Evolutionary conservation across 2,797 vertebrate genomes (phyloP), one percentile per base, ranked within the genome.

Genomic region (Sebastes oblongus): DNA sequence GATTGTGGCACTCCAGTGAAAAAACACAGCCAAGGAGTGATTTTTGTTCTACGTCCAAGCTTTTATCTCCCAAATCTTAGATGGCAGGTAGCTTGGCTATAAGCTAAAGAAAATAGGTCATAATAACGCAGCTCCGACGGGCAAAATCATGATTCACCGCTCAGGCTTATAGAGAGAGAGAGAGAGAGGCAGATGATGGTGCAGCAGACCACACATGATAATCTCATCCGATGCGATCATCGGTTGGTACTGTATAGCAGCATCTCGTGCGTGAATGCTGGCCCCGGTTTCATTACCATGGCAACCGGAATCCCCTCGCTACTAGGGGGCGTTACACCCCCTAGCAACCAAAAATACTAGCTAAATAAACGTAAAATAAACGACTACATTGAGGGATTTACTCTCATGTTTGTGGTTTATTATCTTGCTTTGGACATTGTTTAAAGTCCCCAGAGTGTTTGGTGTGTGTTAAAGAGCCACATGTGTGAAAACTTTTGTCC

Each of bases 271-370:
- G 50, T 83, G 87, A 83, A 77, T 25, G 14, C 72, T 85, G 86
- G 80, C 87, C 87, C 86, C 81, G 80, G 72, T 88, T 89, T 85
- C 78, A 86, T 93, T 78, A 77, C 94, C 90, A 93, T 93, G 88
- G 90, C 91, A 92, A 96, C 94, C 89, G 88, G 88, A 85, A 87
- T 89, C 83, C 88, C 88, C 89, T 83, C 82, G 62, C 82, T 82
- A 82, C 58, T 32, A 68, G 90, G 90, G 90, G 92, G 93, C 94
- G 93, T 90, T 85, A 8, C 90, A 66, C 50, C 52, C 30, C 13
- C 66, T 6, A 16, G 46, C 32, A 8, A 67, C 64, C 13, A 36
- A 27, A 75, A 64, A 42, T 29, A 25, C 10, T 25, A 0, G 13
- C 39, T 1, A 22, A 78, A 72, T 62, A 42, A 71, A 61, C 14